A percentile compares a stretch with the other conserved stretches of the same genome.
phyloP scores from a whole-genome alignment of 2,113 vertebrate species.

The Vimba vimba region DNA sequence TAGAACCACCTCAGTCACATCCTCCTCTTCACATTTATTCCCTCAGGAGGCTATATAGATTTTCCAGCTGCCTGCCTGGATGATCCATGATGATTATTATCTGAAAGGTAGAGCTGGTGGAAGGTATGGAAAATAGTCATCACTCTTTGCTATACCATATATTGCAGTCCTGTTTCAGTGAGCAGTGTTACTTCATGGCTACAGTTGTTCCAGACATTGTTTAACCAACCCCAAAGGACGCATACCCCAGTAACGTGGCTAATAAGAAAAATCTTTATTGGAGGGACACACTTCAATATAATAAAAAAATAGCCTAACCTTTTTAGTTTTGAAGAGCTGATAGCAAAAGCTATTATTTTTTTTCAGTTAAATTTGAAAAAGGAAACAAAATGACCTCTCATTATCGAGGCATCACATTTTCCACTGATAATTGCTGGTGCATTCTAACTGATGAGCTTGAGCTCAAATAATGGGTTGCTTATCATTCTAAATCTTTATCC shows the following conservation, averaged over 20 bases:
- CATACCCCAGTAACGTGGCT: constrained; percentile 40
- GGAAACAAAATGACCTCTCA: constrained; percentile 6
- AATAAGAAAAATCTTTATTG: constrained; percentile 53
- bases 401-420: constrained; percentile 28
- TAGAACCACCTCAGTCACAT: constrained; percentile 70
- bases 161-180: constrained; percentile 64
- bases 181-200: constrained; percentile 58
- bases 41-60: constrained; percentile 69
- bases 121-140: constrained; percentile 69
- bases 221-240: constrained; percentile 59
- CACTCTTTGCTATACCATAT: constrained; percentile 57
- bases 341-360: not conserved
- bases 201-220: constrained; percentile 61
- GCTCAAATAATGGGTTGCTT: constrained; percentile 39
- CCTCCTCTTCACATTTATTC: constrained; percentile 66
- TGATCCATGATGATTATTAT: constrained; percentile 67
- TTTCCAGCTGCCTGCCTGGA: constrained; percentile 72
- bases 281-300: not conserved
- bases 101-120: constrained; percentile 58
- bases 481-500: constrained; percentile 23
- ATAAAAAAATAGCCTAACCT: not conserved
- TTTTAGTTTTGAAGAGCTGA: not conserved
- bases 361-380: not conserved
- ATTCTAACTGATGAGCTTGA: constrained; percentile 21
- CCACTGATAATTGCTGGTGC: not conserved